Evolutionary conservation across 1,140 invertebrate genomes (phyloP), one percentile per base, ranked within the genome.

Genomic region (Heterodera carotae): DNA sequence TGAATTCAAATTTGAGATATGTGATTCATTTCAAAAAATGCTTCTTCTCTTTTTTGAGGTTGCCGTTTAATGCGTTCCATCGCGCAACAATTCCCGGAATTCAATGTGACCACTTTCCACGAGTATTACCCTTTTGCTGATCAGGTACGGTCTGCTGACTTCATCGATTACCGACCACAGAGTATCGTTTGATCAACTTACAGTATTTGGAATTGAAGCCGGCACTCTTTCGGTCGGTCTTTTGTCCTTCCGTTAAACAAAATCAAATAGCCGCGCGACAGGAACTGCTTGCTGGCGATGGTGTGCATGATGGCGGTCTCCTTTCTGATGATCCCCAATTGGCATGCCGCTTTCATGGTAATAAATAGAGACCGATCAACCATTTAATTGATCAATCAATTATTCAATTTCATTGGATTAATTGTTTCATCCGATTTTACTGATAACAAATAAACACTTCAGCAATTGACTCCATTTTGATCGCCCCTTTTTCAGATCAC

Each of bases 251-350:
- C 22, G 6, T 12, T 8, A 43, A 8, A 12, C 18, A 56, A 56
- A 22, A 5, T 15, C 48, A 56, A 15, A 56, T 7, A 7, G 7
- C 22, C 18, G 5, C 12, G 12, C 15, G 48, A 56, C 48, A 56
- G 93, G 76, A 95, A 95, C 89, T 89, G 94, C 69, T 90, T 91
- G 34, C 87, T 94, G 68, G 93, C 93, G 0, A 89, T 94, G 69
- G 78, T 92, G 8, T 93, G 93, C 84, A 93, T 95, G 4, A 93
- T 94, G 90, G 83, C 92, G 22, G 93, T 93, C 56, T 77, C 77
- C 39, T 76, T 78, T 29, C 56, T 78, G 53, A 78, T 78, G 77
- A 78, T 78, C 53, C 75, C 43, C n/a, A 78, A 43, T 43, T 64
- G 64, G 75, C 62, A 72, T n/a, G 77, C 77, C n/a, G 77, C 77